Conservation (phyloP, 2,113 vertebrate species). For the Pipra filicauda region DNA sequence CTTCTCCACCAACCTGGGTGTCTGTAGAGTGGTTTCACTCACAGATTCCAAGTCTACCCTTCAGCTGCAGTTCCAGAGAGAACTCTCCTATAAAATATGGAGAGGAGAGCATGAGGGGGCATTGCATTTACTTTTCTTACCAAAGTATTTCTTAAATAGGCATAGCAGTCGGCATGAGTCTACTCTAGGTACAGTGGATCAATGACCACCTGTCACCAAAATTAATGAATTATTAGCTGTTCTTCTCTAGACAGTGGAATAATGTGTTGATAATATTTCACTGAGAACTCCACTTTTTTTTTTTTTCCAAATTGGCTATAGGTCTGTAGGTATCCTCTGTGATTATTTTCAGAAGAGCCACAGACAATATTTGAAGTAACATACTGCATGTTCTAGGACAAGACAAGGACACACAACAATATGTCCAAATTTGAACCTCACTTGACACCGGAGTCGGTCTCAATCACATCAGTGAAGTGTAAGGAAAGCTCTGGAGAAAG, state of each 20-base stretch:
- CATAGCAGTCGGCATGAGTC: background rate
- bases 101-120: rapidly evolving
- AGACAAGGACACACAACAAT: background rate
- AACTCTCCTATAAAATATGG: background rate
- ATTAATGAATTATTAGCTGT: background rate
- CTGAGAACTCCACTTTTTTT: background rate
- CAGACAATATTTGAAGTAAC: background rate
- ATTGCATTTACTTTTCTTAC: background rate
- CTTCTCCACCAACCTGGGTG: background rate
- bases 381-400: background rate
- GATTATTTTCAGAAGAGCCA: background rate
- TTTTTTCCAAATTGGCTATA: background rate
- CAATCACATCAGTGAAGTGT: background rate
- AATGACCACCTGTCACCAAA: background rate
- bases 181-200: background rate
- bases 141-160: background rate
- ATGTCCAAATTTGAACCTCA: background rate
- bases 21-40: background rate
- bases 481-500: background rate
- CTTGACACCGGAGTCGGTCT: background rate
- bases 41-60: background rate
- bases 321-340: background rate
- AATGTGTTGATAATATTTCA: background rate
- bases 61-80: background rate
- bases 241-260: background rate